Evolutionary conservation across 2,888 invertebrate species (phyloP), one percentile per base, ranked within the genome.

Genomic region (Xanthia icteritia): DNA sequence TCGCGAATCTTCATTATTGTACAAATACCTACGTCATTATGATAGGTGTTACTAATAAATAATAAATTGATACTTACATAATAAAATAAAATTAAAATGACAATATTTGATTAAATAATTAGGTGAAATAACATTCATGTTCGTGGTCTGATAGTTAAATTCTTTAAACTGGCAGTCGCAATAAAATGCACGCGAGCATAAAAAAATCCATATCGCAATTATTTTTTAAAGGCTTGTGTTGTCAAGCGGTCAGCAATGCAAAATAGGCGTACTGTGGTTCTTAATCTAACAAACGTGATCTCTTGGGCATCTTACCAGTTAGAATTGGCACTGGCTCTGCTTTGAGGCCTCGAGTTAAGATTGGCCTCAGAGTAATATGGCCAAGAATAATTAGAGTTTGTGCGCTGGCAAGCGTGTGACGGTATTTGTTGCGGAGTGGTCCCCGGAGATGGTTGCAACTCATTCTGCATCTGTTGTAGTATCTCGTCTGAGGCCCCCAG

Each of bases 401-500:
- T 92, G 48, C 96, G 92, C 77, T 95, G 95, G 86, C 96, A 96
- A 6, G 95, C 91, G 83, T 96, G 95, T 1, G 93, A 88, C 1
- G 94, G 92, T 65, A 91, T 83, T 63, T 92, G 93, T 27, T 93
- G 88, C 4, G 92, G 87, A 0, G 90, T 90, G 13, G 92, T 86
- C 31, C 91, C 93, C 2, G 94, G 91, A 1, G 94, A 93, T 0
- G 96, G 96, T 81, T 94, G 95, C 66, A 97, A 94, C 88, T 98
- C 98, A 76, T 97, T 97, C 91, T 98, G 98, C 97, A 98, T 98
- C 92, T 98, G 98, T 88, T 98, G 98, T 0, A 98, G 95, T 61
- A 98, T 98, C 89, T 98, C 98, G 82, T 98, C 98, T 0, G 98
- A 98, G 17, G 98, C 98, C 20, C 98, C 98, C 84, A 98, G 98